phyloP scores from a whole-genome alignment of 2,113 vertebrate species.

The Chamaea fasciata region DNA sequence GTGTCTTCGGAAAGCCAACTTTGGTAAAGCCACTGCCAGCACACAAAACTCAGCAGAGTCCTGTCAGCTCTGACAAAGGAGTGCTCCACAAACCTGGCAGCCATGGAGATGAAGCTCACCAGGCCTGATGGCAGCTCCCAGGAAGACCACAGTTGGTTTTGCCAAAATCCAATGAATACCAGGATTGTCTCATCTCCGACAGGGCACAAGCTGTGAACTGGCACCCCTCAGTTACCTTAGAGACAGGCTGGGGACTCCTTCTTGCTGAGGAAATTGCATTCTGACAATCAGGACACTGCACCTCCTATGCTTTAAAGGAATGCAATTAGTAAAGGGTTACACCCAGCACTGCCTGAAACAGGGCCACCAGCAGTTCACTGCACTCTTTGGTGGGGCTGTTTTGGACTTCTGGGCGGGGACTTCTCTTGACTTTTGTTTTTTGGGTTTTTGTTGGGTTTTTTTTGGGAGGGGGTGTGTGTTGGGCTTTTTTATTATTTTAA shows the following conservation, averaged over 20 bases:
- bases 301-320: accelerated
- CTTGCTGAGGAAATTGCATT: background rate
- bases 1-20: background rate
- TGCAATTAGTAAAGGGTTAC: background rate
- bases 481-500: background rate
- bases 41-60: accelerated
- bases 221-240: background rate
- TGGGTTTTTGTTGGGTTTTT: too few relatives aligned
- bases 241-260: background rate
- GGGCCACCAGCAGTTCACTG: accelerated
- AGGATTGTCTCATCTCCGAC: accelerated
- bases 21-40: background rate
- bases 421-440: background rate
- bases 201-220: accelerated
- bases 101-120: accelerated
- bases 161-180: accelerated
- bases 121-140: accelerated
- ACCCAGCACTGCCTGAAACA: background rate
- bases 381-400: background rate
- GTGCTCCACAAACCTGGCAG: background rate
- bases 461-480: background rate
- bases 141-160: accelerated
- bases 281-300: background rate
- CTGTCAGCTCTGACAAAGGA: accelerated
- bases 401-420: background rate